Conservation (phyloP, 2,888 invertebrate genomes). For the Brachycybe producta region DNA sequence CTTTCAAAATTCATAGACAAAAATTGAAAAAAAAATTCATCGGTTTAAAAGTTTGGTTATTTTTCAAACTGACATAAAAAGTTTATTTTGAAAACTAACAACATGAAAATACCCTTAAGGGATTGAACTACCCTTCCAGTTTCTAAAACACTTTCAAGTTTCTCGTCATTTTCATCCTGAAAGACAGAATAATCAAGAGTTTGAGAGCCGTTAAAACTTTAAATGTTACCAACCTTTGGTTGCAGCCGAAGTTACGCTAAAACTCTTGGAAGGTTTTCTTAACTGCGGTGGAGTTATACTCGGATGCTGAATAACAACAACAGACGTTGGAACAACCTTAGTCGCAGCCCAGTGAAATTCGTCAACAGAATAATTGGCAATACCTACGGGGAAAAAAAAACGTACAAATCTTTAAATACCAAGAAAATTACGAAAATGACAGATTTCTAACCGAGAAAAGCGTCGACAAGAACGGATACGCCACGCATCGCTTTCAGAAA, state of each 20-base stretch:
- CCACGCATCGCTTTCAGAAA: slow-evolving; percentile 89
- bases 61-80: too few relatives aligned
- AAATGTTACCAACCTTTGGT: slow-evolving; percentile 41
- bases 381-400: slow-evolving; percentile 16
- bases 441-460: slow-evolving; percentile 57
- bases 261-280: slow-evolving; percentile 78
- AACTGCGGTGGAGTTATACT: slow-evolving; percentile 48
- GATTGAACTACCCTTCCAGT: too few relatives aligned
- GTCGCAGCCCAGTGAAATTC: slow-evolving; percentile 5
- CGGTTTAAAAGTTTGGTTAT: too few relatives aligned
- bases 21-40: too few relatives aligned
- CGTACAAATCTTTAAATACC: not conserved
- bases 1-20: too few relatives aligned
- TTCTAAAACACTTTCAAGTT: too few relatives aligned
- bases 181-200: not conserved
- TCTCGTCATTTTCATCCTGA: too few relatives aligned
- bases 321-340: slow-evolving; percentile 39
- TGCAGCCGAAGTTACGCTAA: slow-evolving; percentile 68
- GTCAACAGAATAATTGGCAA: slow-evolving; percentile 16
- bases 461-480: slow-evolving; percentile 83
- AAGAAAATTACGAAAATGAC: not conserved
- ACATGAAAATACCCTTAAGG: too few relatives aligned
- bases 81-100: too few relatives aligned
- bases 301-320: too few relatives aligned
- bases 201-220: not conserved